A percentile compares a stretch with the other conserved stretches of the same genome.
Evolutionary conservation across 1,140 invertebrate species (phyloP).

Genomic region (Trichoplusia ni): DNA sequence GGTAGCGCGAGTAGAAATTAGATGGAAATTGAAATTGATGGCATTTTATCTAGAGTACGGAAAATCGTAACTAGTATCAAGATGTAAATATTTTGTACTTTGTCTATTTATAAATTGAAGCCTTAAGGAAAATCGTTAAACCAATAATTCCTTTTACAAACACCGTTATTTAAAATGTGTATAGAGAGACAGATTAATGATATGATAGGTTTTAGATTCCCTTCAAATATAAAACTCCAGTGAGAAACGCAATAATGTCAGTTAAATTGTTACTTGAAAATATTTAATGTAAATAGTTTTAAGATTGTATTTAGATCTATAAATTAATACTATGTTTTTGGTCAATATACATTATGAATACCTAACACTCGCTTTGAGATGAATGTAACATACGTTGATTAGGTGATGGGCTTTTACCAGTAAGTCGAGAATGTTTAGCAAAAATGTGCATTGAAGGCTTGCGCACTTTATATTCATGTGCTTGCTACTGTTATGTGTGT

Average conservation of each 20-base stretch:
- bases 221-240: slow-evolving; percentile 45
- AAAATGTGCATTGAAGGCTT: background rate
- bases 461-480: background rate
- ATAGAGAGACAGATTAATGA: background rate
- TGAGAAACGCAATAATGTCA: slow-evolving; percentile 72
- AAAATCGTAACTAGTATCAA: no score
- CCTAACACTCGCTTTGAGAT: background rate
- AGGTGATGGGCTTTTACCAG: no score
- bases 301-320: slow-evolving; percentile 25
- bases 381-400: background rate
- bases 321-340: slow-evolving; percentile 3
- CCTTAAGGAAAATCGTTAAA: no score
- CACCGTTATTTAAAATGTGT: slow-evolving; percentile 1
- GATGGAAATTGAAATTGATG: no score
- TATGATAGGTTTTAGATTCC: slow-evolving; percentile 17
- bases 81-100: slow-evolving; percentile 1
- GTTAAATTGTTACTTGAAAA: slow-evolving; percentile 51
- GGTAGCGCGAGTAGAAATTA: no score
- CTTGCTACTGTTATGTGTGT: background rate
- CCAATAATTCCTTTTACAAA: background rate
- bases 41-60: no score
- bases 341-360: slow-evolving; percentile 10
- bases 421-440: background rate
- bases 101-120: background rate
- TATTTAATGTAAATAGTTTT: slow-evolving; percentile 22